Conservation (phyloP, 2,113 vertebrate species). For the Sphaerodactylus townsendi region DNA sequence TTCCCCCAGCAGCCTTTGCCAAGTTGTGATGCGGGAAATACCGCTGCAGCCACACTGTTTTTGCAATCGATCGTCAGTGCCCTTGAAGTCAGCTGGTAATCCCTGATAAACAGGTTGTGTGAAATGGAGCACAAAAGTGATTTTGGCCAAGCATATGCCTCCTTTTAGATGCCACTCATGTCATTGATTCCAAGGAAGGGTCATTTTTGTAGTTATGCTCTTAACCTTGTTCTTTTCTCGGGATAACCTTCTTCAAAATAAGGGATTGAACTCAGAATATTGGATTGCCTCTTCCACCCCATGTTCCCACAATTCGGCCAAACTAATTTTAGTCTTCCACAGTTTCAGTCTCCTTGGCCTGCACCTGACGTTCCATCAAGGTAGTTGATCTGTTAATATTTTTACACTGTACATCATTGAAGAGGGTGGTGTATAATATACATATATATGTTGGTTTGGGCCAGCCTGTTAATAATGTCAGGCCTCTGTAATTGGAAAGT, state of each 20-base stretch:
- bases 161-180: conserved; percentile 15
- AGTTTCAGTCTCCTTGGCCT: background rate
- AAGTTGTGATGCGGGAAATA: background rate
- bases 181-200: conserved; percentile 22
- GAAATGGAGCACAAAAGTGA: conserved; percentile 14
- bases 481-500: conserved; percentile 43
- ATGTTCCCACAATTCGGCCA: background rate
- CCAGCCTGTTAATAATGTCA: conserved; percentile 45
- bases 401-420: conserved; percentile 56
- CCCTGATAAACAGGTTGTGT: conserved; percentile 23
- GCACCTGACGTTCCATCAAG: background rate
- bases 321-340: conserved; percentile 2
- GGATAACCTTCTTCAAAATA: conserved; percentile 45
- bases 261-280: background rate
- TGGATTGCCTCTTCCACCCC: conserved; percentile 8
- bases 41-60: conserved; percentile 1
- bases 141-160: background rate
- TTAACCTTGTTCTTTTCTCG: conserved; percentile 17
- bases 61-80: background rate
- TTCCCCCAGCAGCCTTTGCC: background rate
- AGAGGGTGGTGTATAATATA: conserved; percentile 55
- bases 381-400: conserved; percentile 14
- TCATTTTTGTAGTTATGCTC: background rate
- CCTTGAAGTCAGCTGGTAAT: background rate
- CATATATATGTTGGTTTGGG: conserved; percentile 57